Conservation (phyloP, 2,797 vertebrate genomes). For the Syndactyla subalaris region DNA sequence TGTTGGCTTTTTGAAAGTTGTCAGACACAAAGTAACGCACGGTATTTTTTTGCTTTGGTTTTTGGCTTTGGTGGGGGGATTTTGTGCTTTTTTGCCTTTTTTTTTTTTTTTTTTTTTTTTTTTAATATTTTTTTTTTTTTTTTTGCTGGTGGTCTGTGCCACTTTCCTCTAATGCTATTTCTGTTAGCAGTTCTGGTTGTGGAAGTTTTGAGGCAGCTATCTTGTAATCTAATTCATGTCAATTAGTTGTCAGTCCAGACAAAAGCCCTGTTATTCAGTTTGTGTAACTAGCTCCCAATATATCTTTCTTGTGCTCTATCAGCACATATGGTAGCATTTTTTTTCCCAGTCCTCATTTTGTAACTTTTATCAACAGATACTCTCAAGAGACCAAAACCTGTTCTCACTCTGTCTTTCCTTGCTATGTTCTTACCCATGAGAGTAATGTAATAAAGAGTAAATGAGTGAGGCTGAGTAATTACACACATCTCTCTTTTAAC, state of each 20-base stretch:
- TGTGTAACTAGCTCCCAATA: slow-evolving; percentile 10
- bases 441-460: neutral
- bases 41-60: too few species aligned
- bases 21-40: neutral
- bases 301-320: slow-evolving; percentile 48
- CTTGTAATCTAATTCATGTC: slow-evolving; percentile 51
- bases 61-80: too few species aligned
- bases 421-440: neutral
- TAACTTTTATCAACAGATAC: slow-evolving; percentile 15
- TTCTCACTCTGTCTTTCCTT: neutral
- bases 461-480: neutral
- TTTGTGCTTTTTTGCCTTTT: too few species aligned
- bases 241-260: slow-evolving; percentile 38
- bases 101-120: too few species aligned
- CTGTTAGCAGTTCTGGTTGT: neutral
- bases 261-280: slow-evolving; percentile 49
- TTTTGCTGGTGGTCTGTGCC: neutral
- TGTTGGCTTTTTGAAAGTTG: neutral
- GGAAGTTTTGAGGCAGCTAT: slow-evolving; percentile 29
- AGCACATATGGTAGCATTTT: slow-evolving; percentile 1
- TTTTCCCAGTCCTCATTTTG: neutral
- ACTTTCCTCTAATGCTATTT: neutral
- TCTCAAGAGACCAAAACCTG: neutral
- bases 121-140: too few species aligned
- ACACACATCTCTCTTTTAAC: neutral